Percentiles rank a stretch among this genome's conserved stretches.
Conservation (phyloP, 2,888 invertebrate genomes). For the Apoderus coryli region DNA sequence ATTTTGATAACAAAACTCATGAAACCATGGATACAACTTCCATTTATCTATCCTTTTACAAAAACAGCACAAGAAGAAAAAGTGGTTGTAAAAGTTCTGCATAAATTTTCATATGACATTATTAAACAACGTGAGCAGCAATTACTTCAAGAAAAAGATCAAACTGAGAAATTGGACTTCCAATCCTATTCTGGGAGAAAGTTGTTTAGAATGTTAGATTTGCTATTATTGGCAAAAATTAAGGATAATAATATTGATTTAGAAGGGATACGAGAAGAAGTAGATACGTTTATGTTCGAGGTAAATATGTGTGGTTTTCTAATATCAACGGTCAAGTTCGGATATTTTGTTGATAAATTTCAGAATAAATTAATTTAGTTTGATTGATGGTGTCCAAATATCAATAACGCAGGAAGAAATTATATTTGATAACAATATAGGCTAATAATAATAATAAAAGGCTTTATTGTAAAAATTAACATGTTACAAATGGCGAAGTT, state of each 20-base stretch:
- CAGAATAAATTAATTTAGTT: too few relatives aligned
- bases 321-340: too few relatives aligned
- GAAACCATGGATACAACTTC: constrained; percentile 18
- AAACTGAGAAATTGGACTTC: constrained; percentile 8
- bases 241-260: constrained; percentile 35
- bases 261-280: constrained; percentile 42
- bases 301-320: too few relatives aligned
- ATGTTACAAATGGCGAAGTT: too few relatives aligned
- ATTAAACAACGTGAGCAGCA: constrained; percentile 17
- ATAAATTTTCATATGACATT: constrained; percentile 16
- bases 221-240: constrained; percentile 36
- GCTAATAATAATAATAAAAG: too few relatives aligned
- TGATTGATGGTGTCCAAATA: too few relatives aligned
- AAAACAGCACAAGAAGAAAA: constrained; percentile 10
- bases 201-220: constrained; percentile 41
- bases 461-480: too few relatives aligned
- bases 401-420: too few relatives aligned
- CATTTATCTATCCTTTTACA: constrained; percentile 12
- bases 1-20: constrained; percentile 15
- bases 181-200: constrained; percentile 25
- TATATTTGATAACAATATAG: too few relatives aligned
- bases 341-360: too few relatives aligned
- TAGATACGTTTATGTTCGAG: too few relatives aligned
- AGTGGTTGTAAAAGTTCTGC: constrained; percentile 13
- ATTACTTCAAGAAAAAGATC: constrained; percentile 11